A percentile compares a stretch with the other conserved stretches of the same genome.
Evolutionary conservation across 35 echinoderm and acorn worm species (phyloP).

Genomic region (Ophioderma brevispina): DNA sequence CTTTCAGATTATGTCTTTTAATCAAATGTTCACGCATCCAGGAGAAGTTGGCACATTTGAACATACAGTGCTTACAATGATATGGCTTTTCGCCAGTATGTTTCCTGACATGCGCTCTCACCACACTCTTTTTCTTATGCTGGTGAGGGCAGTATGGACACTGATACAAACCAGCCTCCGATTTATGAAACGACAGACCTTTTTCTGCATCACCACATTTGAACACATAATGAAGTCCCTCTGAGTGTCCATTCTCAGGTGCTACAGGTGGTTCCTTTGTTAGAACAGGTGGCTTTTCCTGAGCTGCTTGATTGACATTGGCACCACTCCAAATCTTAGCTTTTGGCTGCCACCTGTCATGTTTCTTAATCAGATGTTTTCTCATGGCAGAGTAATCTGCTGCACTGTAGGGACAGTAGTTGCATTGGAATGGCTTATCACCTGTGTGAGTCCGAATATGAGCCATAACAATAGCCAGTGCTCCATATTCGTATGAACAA

Average conservation of each 20-base stretch:
- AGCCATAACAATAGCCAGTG: background rate
- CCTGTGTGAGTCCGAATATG: background rate
- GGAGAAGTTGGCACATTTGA: background rate
- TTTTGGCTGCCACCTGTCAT: conserved; percentile 3
- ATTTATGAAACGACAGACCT: background rate
- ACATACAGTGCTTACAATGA: background rate
- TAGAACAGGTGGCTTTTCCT: background rate
- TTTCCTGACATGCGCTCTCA: background rate
- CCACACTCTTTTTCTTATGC: background rate
- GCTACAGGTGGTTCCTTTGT: background rate
- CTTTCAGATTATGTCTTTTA: background rate
- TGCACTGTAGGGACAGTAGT: background rate
- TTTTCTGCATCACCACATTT: background rate
- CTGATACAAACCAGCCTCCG: background rate
- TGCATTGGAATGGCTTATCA: background rate
- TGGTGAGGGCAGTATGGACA: background rate
- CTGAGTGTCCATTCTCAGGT: background rate
- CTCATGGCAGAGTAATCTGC: background rate
- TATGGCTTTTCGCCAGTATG: background rate
- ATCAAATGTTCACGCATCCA: conserved; percentile 8
- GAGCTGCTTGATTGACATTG: background rate
- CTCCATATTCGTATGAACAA: background rate
- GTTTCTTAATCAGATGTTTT: background rate
- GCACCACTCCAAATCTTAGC: background rate
- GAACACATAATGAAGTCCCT: background rate